Evolutionary conservation across 2,797 vertebrate species (phyloP), one percentile per base, ranked within the genome.

Genomic region (Eulemur albifrons): DNA sequence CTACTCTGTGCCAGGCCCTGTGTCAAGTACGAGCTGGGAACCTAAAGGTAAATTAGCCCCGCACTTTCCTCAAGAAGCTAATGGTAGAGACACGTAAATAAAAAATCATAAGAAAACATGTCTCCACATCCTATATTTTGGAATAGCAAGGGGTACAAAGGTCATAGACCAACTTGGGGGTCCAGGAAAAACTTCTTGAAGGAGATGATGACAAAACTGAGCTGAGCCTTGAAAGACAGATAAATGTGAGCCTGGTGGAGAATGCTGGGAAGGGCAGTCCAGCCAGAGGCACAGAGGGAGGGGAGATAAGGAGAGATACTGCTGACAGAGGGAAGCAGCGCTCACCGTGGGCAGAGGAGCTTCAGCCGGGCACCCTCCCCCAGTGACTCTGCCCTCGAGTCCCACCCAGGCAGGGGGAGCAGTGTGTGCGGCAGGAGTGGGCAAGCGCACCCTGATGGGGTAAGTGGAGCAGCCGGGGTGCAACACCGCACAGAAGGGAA

Each of bases 141-240:
- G 54, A 96, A 61, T 8, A 57, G 43, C 32, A 3, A 86, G 32
- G 61, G 54, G 18, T 43, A 67, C 35, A 73, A 84, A 94, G 76
- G 43, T 79, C n/a, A 85, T 9, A 70, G 84, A 35, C 6, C 15
- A 77, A 43, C 15, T 15, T 50, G 23, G 83, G 40, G 50, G 12
- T 35, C 48, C 2, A 75, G 88, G n/a, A 93, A 84, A 76, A 79
- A 90, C 54, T 83, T 94, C 59, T 43, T 79, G 17, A 94, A 84
- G 92, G 82, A 90, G 79, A 54, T 79, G 50, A 93, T 20, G 57
- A 79, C 20, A 73, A 93, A 82, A 84, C 17, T 35, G 69, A 91
- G 72, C 30, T 70, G 43, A 88, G 80, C 65, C 80, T 94, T 80
- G 76, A 94, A 81, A 79, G 88, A 79, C 23, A 86, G 61, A 45